Percentiles rank a stretch among this genome's conserved stretches.
Evolutionary conservation across 2,113 vertebrate genomes (phyloP).

Genomic region (Pithys albifrons): DNA sequence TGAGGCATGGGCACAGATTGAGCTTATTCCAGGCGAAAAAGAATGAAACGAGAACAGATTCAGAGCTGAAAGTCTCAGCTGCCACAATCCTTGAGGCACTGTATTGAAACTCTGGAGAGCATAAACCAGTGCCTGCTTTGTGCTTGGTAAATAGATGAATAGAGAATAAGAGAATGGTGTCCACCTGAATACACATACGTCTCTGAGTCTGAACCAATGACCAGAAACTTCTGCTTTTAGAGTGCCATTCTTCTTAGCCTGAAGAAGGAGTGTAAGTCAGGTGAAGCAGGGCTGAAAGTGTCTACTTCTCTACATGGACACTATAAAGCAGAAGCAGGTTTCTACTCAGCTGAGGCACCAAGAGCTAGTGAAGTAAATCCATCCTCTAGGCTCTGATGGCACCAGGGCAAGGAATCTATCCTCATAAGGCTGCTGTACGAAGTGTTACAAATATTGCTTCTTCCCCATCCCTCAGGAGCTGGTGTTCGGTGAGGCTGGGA

Average conservation of each 20-base stretch:
- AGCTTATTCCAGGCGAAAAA: not conserved
- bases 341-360: not conserved
- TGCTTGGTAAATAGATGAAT: not conserved
- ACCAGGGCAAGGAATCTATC: not conserved
- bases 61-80: not conserved
- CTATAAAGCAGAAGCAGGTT: not conserved
- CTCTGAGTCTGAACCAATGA: not conserved
- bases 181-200: fast-evolving
- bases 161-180: not conserved
- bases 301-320: not conserved
- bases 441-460: not conserved
- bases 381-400: not conserved
- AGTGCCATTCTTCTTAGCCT: not conserved
- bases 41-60: not conserved
- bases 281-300: not conserved
- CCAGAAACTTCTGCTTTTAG: not conserved
- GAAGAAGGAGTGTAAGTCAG: not conserved
- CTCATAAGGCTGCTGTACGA: not conserved
- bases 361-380: not conserved
- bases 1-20: not conserved
- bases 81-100: not conserved
- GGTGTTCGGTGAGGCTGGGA: not conserved
- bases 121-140: not conserved
- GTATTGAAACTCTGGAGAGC: not conserved
- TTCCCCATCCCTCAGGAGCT: not conserved